Conservation (phyloP, 2,888 invertebrate genomes). For the Cryptosula pallasiana region DNA sequence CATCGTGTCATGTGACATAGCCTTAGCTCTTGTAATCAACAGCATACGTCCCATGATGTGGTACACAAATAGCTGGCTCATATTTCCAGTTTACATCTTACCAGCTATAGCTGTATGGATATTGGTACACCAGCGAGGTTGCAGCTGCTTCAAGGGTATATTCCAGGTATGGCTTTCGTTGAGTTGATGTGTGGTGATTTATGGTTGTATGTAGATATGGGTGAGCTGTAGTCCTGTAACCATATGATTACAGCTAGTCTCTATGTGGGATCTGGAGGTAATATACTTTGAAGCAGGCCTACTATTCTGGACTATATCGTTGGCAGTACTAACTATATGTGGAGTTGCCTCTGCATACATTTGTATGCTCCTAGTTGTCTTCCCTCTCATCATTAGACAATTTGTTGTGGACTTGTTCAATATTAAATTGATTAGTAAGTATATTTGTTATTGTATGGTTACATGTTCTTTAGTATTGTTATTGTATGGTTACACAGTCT, state of each 20-base stretch:
- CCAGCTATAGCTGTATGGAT: constrained; percentile 57
- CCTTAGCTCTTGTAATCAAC: constrained; percentile 57
- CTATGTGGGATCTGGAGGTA: constrained; percentile 45
- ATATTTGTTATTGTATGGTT: too few species aligned
- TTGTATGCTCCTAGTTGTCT: constrained; percentile 59
- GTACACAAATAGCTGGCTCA: constrained; percentile 67
- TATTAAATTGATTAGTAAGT: constrained; percentile 57
- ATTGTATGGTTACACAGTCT: too few species aligned
- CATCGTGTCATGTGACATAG: constrained; percentile 56
- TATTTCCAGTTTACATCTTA: constrained; percentile 67
- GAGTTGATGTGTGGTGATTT: too few species aligned
- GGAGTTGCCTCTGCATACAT: constrained; percentile 63
- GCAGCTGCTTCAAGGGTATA: not conserved
- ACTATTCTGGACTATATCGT: constrained; percentile 59
- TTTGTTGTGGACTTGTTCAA: constrained; percentile 58
- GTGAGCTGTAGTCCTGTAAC: too few species aligned
- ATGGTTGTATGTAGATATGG: too few species aligned
- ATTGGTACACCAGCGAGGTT: constrained; percentile 17
- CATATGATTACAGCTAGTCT: constrained; percentile 21
- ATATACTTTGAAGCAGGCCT: constrained; percentile 53
- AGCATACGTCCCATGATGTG: constrained; percentile 64
- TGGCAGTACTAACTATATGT: constrained; percentile 58
- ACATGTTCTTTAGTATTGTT: too few species aligned
- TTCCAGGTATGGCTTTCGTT: constrained; percentile 19
- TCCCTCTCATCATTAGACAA: constrained; percentile 59